Evolutionary conservation across 2,888 invertebrate species (phyloP), one percentile per base, ranked within the genome.

Genomic region (Metellina segmentata): DNA sequence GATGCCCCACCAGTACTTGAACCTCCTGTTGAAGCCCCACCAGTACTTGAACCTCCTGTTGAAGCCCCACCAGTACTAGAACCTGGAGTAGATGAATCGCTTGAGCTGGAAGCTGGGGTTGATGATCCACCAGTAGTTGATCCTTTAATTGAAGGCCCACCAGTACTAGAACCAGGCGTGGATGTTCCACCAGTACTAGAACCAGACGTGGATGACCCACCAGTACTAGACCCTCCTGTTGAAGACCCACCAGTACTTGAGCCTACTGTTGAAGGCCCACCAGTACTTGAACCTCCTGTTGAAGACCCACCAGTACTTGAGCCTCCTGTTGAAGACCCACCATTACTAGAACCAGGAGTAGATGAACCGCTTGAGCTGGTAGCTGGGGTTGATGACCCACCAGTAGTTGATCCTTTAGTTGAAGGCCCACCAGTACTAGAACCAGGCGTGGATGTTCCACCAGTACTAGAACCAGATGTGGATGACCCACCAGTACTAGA

Each of bases 181-280:
- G 77, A 49, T 7, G 77, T 49, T 6, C 51, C 77, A n/a, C 52
- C 77, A 7, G 51, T 77, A 16, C 77, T 77, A 16, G 77, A 77
- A 2, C 49, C 77, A 2, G 77, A 16, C 7, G 77, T 51, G 0
- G 77, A 77, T 9, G 61, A 61, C 13, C 61, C 61, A 13, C 61
- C 61, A 9, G 61, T 61, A 13, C 61, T 61, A 13, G 61, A 61
- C 4, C 11, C 61, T 61, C 11, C 11, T 6, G 61, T 61, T 13
- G 61, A 61, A 9, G 61, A 61, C 2, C 61, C 61, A 13, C 61
- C 61, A 9, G 61, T 61, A 13, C 61, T 61, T 61, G 61, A 61
- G 4, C 11, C 61, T 61, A 13, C 11, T 6, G 61, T 61, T 13
- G 61, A 61, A 9, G 61, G 13, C 2, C 61, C 61, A n/a, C n/a